Base-by-base conservation (phyloP, 1,140 invertebrate genomes). In the Drosophila elegans region DNA sequence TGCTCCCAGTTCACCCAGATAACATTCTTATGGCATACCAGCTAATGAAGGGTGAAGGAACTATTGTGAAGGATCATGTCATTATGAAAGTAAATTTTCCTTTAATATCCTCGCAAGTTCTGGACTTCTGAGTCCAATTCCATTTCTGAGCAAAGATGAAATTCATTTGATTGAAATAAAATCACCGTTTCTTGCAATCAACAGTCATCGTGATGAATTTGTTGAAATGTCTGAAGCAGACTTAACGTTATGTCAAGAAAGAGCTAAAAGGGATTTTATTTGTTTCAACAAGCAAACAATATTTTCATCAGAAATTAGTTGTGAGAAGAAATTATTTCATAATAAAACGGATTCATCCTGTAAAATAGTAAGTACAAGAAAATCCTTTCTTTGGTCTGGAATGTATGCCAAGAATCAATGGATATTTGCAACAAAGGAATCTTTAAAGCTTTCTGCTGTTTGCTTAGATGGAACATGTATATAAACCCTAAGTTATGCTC, bases 71-170 rank as follows among this genome's bases (percentile, higher is more conserved):
- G 2, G 10, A 53, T 4, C 38, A 16, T 11, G 25, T 27, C 10
- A 41, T 55, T 7, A 55, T 55, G 12, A 55, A 27, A 13, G 38
- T 55, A n/a, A 55, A 5, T 0, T 29, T 55, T 25, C 12, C 53
- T 25, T 55, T 54, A 21, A 11, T 54, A 2, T 54, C 36, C 11
- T 10, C 32, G 3, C 13, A 52, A 4, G 4, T 34, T 10, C 13
- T 52, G 7, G 32, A 52, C 4, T 21, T 52, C n/a, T 52, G 9
- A 25, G 13, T 16, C 4, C 49, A 6, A 51, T 51, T 13, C 48
- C 48, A 32, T 13, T 4, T 13, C 2, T 13, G n/a, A 10, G n/a
- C 34, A 6, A 51, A 13, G 13, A 51, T 34, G n/a, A 29, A n/a
- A 51, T 51, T 4, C 10, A 3, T 39, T 12, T 4, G 38, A 13